A percentile compares a stretch with the other conserved stretches of the same genome.
Evolutionary conservation across 2,888 invertebrate genomes (phyloP).

Genomic region (Erebia epiphron): DNA sequence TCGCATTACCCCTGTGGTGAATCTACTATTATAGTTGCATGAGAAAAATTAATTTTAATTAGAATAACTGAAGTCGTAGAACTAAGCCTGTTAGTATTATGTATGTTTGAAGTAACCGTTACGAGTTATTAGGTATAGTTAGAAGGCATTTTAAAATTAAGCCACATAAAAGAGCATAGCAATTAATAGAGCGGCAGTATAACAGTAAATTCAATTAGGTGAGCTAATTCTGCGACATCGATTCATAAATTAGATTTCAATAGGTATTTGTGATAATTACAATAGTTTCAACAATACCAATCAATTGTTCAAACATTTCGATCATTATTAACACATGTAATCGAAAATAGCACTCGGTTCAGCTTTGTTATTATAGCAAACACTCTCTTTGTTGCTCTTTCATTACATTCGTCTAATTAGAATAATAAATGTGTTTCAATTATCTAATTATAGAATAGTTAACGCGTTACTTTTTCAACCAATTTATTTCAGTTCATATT

Average conservation of each 20-base stretch:
- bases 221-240: neutral
- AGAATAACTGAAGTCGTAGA: no score
- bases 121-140: no score
- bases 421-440: constrained; percentile 29
- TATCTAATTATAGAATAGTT: no score
- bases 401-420: constrained; percentile 35
- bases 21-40: no score
- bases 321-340: constrained; percentile 33
- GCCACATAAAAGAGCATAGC: no score
- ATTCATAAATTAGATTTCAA: constrained; percentile 16
- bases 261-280: constrained; percentile 11
- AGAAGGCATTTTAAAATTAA: no score
- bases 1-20: no score
- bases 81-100: no score
- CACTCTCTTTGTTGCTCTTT: constrained; percentile 34
- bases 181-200: neutral
- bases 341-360: constrained; percentile 31
- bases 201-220: neutral
- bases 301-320: constrained; percentile 29
- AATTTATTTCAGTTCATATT: no score
- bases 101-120: no score
- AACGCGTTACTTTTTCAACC: no score
- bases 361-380: constrained; percentile 35
- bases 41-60: no score
- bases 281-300: constrained; percentile 18